A percentile compares a stretch with the other conserved stretches of the same genome.
Conservation (phyloP, 2,888 invertebrate genomes). For the Cosmia trapezina region DNA sequence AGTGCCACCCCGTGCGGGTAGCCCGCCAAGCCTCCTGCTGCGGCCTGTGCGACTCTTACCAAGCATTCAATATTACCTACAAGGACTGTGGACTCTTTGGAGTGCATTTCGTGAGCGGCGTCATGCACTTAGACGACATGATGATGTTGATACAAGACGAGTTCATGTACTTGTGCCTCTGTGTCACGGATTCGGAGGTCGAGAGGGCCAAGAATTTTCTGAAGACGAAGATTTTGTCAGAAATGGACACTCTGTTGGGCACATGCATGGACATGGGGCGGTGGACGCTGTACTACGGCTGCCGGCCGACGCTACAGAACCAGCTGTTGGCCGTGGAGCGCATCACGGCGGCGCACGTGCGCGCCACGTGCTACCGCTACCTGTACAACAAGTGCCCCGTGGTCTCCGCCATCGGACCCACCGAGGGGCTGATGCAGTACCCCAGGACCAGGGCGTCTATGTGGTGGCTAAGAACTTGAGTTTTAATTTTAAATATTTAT, state of each 20-base stretch:
- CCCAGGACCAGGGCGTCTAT: slow-evolving; percentile 94
- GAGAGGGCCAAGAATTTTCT: slow-evolving; percentile 96
- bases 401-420: slow-evolving; percentile 96
- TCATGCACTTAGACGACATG: slow-evolving; percentile 93
- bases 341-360: slow-evolving; percentile 93
- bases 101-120: slow-evolving; percentile 94
- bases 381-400: slow-evolving; percentile 97
- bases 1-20: slow-evolving; percentile 94
- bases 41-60: slow-evolving; percentile 96
- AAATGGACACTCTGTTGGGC: slow-evolving; percentile 96
- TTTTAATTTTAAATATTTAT: slow-evolving; percentile 19
- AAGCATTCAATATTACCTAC: slow-evolving; percentile 98
- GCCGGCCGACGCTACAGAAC: slow-evolving; percentile 96
- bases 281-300: slow-evolving; percentile 97
- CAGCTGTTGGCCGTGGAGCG: slow-evolving; percentile 95
- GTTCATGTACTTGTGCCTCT: slow-evolving; percentile 96
- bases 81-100: slow-evolving; percentile 99
- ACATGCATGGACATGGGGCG: slow-evolving; percentile 98
- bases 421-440: slow-evolving; percentile 96
- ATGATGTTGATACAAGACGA: slow-evolving; percentile 93
- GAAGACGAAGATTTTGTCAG: slow-evolving; percentile 96
- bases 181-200: slow-evolving; percentile 96
- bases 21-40: slow-evolving; percentile 93
- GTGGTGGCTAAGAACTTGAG: slow-evolving; percentile 93
- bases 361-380: slow-evolving; percentile 95